These are phyloP conservation scores for Shargacucullia verbasci DNA, from an alignment of 2,888 invertebrate genomes.

Conservation along the genomic window DNA sequence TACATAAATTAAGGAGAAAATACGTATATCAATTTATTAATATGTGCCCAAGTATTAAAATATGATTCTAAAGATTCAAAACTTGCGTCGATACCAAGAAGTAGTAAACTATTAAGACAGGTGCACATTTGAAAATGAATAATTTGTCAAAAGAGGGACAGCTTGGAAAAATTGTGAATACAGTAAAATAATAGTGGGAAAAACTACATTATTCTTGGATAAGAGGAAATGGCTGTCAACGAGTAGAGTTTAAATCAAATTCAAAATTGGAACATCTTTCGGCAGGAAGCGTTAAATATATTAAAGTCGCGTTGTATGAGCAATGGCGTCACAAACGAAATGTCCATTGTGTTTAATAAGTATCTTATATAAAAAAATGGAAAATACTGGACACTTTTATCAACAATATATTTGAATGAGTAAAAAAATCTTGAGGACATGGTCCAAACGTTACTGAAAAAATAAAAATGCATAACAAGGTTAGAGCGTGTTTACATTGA, in stretches of 20 bases:
- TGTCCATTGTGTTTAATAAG: constrained; percentile 67
- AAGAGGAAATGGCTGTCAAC: constrained; percentile 85
- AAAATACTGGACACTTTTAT: not conserved
- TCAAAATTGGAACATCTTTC: constrained; percentile 87
- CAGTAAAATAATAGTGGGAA: constrained; percentile 71
- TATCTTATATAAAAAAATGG: constrained; percentile 33
- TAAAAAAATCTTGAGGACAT: too few relatives aligned
- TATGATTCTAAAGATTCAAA: constrained; percentile 1
- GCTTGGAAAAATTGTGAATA: constrained; percentile 64
- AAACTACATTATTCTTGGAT: constrained; percentile 73
- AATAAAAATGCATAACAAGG: too few relatives aligned
- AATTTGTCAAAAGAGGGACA: constrained; percentile 70
- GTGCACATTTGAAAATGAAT: constrained; percentile 54
- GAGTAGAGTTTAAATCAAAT: constrained; percentile 83
- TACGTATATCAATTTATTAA: constrained; percentile 17
- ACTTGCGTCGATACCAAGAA: constrained; percentile 16
- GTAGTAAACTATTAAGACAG: constrained; percentile 41
- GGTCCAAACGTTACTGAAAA: too few relatives aligned
- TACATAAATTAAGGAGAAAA: too few relatives aligned
- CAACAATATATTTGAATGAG: not conserved
- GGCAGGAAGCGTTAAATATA: constrained; percentile 84
- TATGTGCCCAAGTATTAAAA: constrained; percentile 2
- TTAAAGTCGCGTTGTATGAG: constrained; percentile 73
- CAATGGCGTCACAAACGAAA: constrained; percentile 68
- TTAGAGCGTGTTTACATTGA: too few relatives aligned